phyloP scores from a whole-genome alignment of 1,140 invertebrate genomes.

The Amphibalanus amphitrite region DNA sequence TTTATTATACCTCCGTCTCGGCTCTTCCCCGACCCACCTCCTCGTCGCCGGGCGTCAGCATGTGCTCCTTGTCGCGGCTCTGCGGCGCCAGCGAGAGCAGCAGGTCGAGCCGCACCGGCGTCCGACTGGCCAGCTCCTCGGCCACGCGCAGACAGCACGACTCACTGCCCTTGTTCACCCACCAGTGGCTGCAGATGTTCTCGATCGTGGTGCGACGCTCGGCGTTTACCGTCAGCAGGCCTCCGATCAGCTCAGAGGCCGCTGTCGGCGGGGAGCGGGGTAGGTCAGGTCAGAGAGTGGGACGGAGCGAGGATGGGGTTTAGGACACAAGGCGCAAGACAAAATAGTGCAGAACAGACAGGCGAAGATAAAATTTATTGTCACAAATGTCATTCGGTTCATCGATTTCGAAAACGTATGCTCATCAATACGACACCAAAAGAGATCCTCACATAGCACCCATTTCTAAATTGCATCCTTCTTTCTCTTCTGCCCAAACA shows the following conservation, averaged over 20 bases:
- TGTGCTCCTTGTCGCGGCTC: slow-evolving; percentile 19
- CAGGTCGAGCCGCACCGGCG: slow-evolving; percentile 69
- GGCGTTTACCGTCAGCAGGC: slow-evolving; percentile 85
- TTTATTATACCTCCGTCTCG: no score
- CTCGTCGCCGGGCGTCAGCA: slow-evolving; percentile 18
- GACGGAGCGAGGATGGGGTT: background rate
- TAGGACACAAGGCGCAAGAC: background rate
- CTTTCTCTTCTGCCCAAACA: no score
- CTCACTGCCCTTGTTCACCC: slow-evolving; percentile 71
- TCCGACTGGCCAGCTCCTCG: slow-evolving; percentile 71
- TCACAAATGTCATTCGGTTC: background rate
- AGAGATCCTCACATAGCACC: no score
- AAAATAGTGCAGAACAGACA: background rate
- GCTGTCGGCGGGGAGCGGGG: slow-evolving; percentile 33
- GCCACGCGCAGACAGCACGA: slow-evolving; percentile 67
- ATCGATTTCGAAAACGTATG: background rate
- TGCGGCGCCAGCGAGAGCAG: slow-evolving; percentile 61
- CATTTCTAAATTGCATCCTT: no score
- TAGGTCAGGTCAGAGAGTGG: slow-evolving; percentile 20
- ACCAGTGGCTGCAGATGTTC: slow-evolving; percentile 85
- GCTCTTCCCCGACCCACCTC: no score
- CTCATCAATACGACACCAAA: no score
- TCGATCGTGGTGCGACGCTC: slow-evolving; percentile 73
- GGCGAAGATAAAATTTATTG: background rate
- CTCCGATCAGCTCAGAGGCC: slow-evolving; percentile 80